phyloP scores from a whole-genome alignment of 2,113 vertebrate genomes.

The human region DNA sequence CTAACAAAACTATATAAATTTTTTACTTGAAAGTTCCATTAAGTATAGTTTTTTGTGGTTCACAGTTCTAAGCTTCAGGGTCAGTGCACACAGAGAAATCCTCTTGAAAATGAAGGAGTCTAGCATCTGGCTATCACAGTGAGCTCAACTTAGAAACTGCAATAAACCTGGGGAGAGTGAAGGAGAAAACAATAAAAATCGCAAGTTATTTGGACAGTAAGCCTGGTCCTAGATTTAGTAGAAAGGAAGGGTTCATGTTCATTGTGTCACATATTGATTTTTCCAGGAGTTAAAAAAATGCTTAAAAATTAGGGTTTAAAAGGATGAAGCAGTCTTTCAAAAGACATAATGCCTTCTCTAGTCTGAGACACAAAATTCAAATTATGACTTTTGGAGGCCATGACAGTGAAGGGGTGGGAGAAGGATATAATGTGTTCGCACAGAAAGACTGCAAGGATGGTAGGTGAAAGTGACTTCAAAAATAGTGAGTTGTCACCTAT shows the following conservation, averaged over 20 bases:
- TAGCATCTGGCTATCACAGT: conserved; percentile 10
- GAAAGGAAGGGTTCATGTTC: background rate
- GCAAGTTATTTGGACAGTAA: conserved; percentile 1
- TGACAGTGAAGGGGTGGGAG: background rate
- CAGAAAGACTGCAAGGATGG: background rate
- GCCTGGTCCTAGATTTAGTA: background rate
- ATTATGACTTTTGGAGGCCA: background rate
- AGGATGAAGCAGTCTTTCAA: conserved; percentile 19
- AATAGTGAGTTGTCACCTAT: background rate
- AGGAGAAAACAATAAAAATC: conserved; percentile 66
- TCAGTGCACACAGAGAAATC: conserved; percentile 38
- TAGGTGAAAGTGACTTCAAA: background rate
- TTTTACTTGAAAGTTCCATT: conserved; percentile 55
- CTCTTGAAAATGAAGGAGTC: conserved; percentile 51
- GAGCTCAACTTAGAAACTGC: conserved; percentile 67
- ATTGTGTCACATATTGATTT: background rate
- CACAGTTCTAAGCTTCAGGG: conserved; percentile 51
- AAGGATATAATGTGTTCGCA: background rate
- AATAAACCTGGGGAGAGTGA: conserved; percentile 49
- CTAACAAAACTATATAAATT: conserved; percentile 49
- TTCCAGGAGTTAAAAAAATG: conserved; percentile 35
- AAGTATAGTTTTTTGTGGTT: conserved; percentile 46
- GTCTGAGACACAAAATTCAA: conserved; percentile 60
- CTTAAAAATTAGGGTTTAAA: conserved; percentile 7
- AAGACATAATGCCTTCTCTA: background rate